A percentile compares a stretch with the other conserved stretches of the same genome.
These are phyloP conservation scores for Aphelenchoides fujianensis DNA, from an alignment of 1,140 invertebrate genomes.

Conservation along the genomic window DNA sequence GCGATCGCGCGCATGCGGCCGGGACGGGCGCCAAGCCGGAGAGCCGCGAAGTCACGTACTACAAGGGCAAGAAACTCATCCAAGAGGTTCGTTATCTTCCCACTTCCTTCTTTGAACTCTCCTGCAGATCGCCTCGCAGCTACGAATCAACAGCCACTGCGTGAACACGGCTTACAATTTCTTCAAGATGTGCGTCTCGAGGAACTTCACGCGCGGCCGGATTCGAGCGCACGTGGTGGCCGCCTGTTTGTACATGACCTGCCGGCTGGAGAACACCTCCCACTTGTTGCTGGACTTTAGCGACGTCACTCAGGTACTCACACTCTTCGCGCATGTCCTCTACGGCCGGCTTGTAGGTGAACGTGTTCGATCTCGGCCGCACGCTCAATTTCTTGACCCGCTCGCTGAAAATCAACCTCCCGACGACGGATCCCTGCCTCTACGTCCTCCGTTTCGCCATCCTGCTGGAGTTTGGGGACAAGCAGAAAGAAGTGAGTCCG, in stretches of 20 bases:
- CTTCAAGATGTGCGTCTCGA: conserved; percentile 88
- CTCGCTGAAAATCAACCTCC: conserved; percentile 85
- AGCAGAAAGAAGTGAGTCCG: conserved; percentile 61
- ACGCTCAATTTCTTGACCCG: conserved; percentile 84
- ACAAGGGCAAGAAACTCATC: conserved; percentile 56
- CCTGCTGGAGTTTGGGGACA: conserved; percentile 78
- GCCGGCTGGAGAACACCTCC: conserved; percentile 84
- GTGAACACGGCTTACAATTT: conserved; percentile 90
- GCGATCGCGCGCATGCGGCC: too few relatives aligned
- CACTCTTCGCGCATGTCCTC: neutral
- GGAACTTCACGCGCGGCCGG: conserved; percentile 82
- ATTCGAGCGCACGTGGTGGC: conserved; percentile 87
- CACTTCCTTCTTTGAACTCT: conserved; percentile 16
- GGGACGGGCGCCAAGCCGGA: too few relatives aligned
- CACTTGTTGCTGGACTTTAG: conserved; percentile 97
- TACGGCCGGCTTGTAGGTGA: conserved; percentile 77
- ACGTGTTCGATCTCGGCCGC: conserved; percentile 88
- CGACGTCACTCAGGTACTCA: conserved; percentile 74
- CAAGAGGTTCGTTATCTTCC: conserved; percentile 50
- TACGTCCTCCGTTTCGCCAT: conserved; percentile 92
- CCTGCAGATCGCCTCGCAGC: conserved; percentile 53
- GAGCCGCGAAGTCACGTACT: conserved; percentile 54
- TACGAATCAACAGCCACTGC: conserved; percentile 77
- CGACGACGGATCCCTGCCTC: conserved; percentile 84
- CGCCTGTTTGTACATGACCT: conserved; percentile 95